A percentile compares a stretch with the other conserved stretches of the same genome.
Conservation (phyloP, 2,113 vertebrate genomes). For the Myrmophylax atrothorax region DNA sequence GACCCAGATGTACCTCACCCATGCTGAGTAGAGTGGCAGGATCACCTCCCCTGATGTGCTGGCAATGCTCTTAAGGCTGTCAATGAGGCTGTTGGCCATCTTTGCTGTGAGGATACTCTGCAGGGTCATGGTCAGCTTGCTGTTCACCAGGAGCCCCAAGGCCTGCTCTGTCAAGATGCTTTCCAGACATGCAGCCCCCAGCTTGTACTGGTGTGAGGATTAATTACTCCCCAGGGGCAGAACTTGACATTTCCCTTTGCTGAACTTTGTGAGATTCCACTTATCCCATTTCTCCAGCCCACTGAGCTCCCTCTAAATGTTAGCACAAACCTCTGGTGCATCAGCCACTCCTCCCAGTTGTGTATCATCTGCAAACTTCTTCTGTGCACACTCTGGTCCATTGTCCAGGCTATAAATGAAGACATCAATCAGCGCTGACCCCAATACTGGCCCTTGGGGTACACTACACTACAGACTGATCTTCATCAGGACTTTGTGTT, state of each 20-base stretch:
- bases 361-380: background rate
- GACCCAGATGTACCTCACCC: background rate
- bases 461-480: background rate
- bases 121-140: background rate
- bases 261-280: background rate
- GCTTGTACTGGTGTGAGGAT: background rate
- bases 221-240: background rate
- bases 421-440: background rate
- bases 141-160: background rate
- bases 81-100: background rate
- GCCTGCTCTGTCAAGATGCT: background rate
- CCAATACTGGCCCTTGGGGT: background rate
- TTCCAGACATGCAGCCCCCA: background rate
- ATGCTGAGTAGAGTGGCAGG: background rate
- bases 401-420: background rate
- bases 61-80: background rate
- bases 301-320: background rate
- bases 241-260: background rate
- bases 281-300: background rate
- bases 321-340: background rate
- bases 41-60: background rate
- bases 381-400: background rate
- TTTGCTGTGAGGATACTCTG: background rate
- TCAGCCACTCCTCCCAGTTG: background rate
- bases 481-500: background rate